phyloP scores from a whole-genome alignment of 2,888 invertebrate genomes.

The Phalera bucephala region DNA sequence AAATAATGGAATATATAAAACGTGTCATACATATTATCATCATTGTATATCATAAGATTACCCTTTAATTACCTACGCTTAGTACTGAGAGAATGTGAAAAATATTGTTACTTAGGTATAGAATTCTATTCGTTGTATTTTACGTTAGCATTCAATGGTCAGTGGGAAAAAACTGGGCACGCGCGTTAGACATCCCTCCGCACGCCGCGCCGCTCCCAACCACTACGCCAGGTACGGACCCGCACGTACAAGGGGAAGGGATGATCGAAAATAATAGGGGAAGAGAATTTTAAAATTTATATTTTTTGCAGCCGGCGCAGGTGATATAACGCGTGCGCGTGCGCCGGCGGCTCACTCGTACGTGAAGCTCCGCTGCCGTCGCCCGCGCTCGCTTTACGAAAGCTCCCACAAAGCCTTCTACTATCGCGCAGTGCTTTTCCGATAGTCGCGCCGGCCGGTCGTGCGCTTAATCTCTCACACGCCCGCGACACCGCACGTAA shows the following conservation, averaged over 20 bases:
- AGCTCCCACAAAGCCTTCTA: slow-evolving; percentile 57
- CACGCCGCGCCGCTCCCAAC: slow-evolving; percentile 46
- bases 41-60: too few species aligned
- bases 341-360: slow-evolving; percentile 79
- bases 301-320: slow-evolving; percentile 83
- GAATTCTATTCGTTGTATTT: slow-evolving; percentile 24
- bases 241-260: slow-evolving; percentile 79
- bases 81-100: neutral
- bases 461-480: slow-evolving; percentile 45
- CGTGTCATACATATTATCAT: too few species aligned
- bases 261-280: slow-evolving; percentile 83
- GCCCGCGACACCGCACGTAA: slow-evolving; percentile 64
- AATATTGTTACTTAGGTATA: neutral
- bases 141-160: slow-evolving; percentile 61
- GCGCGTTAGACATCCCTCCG: slow-evolving; percentile 65
- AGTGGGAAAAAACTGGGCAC: slow-evolving; percentile 71
- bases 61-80: too few species aligned
- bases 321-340: slow-evolving; percentile 81
- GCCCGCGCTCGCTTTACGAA: slow-evolving; percentile 46
- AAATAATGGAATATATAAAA: too few species aligned
- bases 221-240: slow-evolving; percentile 76
- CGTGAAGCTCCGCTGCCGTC: slow-evolving; percentile 69
- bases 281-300: slow-evolving; percentile 82
- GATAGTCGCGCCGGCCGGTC: slow-evolving; percentile 63
- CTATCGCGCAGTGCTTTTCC: slow-evolving; percentile 60